Conservation (phyloP, 2,113 vertebrate species). For the Daphoenositta chrysoptera region DNA sequence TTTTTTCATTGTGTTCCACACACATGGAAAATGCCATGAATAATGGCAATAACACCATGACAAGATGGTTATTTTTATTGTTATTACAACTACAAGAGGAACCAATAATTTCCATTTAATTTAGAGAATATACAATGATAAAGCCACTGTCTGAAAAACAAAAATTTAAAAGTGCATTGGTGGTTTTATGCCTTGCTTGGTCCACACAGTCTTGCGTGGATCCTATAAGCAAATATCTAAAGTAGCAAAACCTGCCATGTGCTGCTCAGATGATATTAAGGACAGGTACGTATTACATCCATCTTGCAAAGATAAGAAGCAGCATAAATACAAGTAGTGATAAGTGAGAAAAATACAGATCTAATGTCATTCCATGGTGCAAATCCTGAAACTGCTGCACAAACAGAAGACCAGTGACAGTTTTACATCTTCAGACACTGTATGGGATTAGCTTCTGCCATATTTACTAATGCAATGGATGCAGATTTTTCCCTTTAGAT, state of each 20-base stretch:
- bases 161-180: background rate
- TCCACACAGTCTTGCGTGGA: background rate
- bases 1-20: background rate
- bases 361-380: background rate
- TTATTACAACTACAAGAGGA: background rate
- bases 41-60: background rate
- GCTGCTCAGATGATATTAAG: background rate
- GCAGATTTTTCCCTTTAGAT: background rate
- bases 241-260: background rate
- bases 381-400: background rate
- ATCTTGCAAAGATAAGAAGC: background rate
- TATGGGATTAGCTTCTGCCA: background rate
- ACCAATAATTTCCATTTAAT: background rate
- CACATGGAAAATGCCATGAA: background rate
- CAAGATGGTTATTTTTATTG: background rate
- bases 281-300: background rate
- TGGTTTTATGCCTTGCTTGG: background rate
- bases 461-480: background rate
- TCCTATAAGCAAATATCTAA: background rate
- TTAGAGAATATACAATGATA: background rate
- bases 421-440: background rate
- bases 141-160: background rate
- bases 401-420: background rate
- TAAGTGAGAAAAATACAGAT: conserved; percentile 25
- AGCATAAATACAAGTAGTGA: background rate